Evolutionary conservation across 1,140 invertebrate genomes (phyloP).

Genomic region (Teleopsis dalmanni): DNA sequence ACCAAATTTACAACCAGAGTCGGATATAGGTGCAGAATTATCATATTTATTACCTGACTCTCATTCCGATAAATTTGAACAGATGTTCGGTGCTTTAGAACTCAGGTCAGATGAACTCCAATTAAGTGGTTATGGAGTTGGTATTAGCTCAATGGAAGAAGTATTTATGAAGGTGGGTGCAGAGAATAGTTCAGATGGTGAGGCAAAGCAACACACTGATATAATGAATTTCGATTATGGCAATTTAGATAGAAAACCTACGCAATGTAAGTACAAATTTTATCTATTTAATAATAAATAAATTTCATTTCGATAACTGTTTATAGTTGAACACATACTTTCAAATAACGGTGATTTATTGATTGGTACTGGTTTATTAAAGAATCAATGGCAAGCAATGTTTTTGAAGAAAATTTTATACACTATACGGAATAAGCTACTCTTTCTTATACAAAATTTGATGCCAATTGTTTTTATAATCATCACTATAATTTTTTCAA

Average conservation of each 20-base stretch:
- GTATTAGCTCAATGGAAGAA: constrained; percentile 90
- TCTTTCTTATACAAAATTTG: constrained; percentile 51
- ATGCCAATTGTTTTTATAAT: constrained; percentile 55
- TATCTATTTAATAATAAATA: neutral
- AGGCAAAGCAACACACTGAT: constrained; percentile 12
- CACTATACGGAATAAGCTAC: constrained; percentile 49
- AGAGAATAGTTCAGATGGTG: constrained; percentile 20
- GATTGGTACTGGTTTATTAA: constrained; percentile 18
- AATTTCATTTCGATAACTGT: constrained; percentile 5
- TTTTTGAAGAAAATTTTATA: constrained; percentile 54
- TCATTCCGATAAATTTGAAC: constrained; percentile 26
- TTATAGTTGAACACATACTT: constrained; percentile 27
- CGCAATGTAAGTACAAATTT: constrained; percentile 26
- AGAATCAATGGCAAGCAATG: constrained; percentile 57
- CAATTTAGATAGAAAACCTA: constrained; percentile 25
- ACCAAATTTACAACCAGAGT: constrained; percentile 28
- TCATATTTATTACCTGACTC: constrained; percentile 32
- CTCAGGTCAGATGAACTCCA: constrained; percentile 17
- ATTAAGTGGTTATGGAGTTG: constrained; percentile 79
- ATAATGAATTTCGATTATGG: constrained; percentile 19
- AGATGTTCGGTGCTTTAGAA: constrained; percentile 33
- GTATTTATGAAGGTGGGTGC: constrained; percentile 58
- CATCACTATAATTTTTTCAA: constrained; percentile 49
- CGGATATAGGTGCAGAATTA: constrained; percentile 35
- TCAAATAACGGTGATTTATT: constrained; percentile 19